phyloP scores from a whole-genome alignment of 2,797 vertebrate species.

The Danio tinwini region DNA sequence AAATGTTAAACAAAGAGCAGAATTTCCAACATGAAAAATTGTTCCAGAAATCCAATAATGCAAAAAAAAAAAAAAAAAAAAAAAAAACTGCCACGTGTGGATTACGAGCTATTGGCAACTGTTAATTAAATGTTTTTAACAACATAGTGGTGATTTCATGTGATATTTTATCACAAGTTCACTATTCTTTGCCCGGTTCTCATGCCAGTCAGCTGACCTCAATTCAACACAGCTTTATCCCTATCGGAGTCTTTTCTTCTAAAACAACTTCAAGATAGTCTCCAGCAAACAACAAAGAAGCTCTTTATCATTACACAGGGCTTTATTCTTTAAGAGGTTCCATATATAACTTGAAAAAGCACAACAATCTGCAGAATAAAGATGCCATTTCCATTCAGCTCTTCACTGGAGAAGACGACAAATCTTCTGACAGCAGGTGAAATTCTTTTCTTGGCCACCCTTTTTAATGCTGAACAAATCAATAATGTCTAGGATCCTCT shows the following conservation, averaged over 20 bases:
- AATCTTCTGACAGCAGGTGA: conserved; percentile 7
- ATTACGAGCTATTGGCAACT: too few species aligned
- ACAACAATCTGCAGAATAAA: not conserved
- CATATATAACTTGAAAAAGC: not conserved
- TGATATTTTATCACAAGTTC: not conserved
- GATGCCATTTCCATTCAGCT: not conserved
- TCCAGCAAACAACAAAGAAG: not conserved
- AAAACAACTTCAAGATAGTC: not conserved
- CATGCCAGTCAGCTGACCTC: conserved; percentile 2
- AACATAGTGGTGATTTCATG: too few species aligned
- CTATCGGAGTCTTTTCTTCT: not conserved
- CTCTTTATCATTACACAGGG: not conserved
- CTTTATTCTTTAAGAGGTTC: not conserved
- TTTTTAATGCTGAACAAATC: conserved; percentile 39
- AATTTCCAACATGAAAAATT: too few species aligned
- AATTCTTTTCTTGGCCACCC: conserved; percentile 11
- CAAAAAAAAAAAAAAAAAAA: too few species aligned
- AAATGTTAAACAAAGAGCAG: too few species aligned
- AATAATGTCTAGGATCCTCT: conserved; percentile 24
- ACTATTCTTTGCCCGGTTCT: not conserved
- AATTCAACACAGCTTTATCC: not conserved
- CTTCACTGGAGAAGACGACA: not conserved
- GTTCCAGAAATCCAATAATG: too few species aligned
- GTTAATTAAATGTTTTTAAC: not conserved
- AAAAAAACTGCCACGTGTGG: too few species aligned